Conservation (phyloP, 2,113 vertebrate species). For the Aleadryas rufinucha region DNA sequence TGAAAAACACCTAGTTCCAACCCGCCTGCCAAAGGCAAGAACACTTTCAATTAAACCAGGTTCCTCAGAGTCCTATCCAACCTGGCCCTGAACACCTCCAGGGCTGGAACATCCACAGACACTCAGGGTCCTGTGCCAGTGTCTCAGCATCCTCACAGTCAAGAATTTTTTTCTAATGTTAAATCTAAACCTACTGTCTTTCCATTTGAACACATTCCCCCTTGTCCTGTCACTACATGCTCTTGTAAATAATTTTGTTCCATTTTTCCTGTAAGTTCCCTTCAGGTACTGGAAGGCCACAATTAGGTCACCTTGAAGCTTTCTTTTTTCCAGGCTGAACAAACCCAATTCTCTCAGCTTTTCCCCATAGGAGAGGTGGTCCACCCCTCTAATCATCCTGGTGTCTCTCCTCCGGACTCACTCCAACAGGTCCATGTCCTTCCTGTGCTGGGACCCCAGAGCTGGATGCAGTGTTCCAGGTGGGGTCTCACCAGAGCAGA, state of each 20-base stretch:
- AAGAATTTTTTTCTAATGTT: neutral
- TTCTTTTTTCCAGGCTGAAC: neutral
- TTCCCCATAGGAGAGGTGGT: neutral
- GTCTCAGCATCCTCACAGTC: neutral
- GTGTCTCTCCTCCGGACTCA: neutral
- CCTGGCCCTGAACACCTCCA: neutral
- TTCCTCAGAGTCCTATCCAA: neutral
- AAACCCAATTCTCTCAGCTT: neutral
- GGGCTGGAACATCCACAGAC: no score
- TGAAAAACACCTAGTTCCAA: neutral
- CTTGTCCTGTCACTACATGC: neutral
- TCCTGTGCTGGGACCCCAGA: neutral
- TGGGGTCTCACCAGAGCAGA: neutral
- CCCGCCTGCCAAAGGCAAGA: no score
- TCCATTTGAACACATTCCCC: neutral
- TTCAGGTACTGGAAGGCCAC: neutral
- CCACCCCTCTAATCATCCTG: neutral
- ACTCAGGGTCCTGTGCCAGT: neutral
- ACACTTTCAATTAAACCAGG: neutral
- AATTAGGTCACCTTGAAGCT: neutral
- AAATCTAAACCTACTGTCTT: neutral
- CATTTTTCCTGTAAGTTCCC: neutral
- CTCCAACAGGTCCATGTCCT: fast-evolving
- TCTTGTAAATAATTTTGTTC: neutral
- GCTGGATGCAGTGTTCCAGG: neutral